Conservation (phyloP, 1,140 invertebrate genomes). For the Octopus bimaculoides region DNA sequence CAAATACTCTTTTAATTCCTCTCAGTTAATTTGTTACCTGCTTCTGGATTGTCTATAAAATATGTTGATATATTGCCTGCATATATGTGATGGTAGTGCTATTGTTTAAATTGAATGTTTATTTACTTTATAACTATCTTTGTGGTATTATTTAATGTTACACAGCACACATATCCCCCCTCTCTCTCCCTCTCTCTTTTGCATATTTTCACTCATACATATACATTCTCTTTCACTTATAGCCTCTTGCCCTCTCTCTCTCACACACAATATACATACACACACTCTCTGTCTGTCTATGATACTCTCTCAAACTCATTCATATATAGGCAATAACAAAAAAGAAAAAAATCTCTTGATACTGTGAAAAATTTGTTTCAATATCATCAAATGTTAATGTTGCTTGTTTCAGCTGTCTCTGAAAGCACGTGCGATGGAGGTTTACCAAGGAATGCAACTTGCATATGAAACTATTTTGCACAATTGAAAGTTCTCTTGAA, state of each 20-base stretch:
- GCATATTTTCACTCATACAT: no score
- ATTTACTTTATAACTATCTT: no score
- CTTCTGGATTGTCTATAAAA: no score
- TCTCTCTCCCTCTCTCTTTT: no score
- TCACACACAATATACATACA: background rate
- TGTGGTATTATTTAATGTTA: no score
- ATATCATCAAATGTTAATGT: background rate
- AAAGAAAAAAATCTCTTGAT: background rate
- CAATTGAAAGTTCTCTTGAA: slow-evolving; percentile 51
- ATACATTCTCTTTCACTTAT: background rate
- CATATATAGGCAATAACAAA: background rate
- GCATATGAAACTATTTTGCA: slow-evolving; percentile 89
- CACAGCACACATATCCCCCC: no score
- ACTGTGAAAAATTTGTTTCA: background rate
- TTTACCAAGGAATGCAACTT: slow-evolving; percentile 86
- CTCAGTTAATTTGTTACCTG: no score
- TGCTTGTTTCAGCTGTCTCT: slow-evolving; percentile 71
- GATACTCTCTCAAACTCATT: background rate
- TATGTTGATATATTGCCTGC: no score
- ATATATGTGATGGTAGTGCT: no score
- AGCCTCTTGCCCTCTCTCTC: background rate
- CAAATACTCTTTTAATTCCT: no score
- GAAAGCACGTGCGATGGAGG: slow-evolving; percentile 90
- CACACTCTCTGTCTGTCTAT: background rate
- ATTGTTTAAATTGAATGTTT: no score